Conservation (phyloP, 2,797 vertebrate species). For the Gobio occitaniae region DNA sequence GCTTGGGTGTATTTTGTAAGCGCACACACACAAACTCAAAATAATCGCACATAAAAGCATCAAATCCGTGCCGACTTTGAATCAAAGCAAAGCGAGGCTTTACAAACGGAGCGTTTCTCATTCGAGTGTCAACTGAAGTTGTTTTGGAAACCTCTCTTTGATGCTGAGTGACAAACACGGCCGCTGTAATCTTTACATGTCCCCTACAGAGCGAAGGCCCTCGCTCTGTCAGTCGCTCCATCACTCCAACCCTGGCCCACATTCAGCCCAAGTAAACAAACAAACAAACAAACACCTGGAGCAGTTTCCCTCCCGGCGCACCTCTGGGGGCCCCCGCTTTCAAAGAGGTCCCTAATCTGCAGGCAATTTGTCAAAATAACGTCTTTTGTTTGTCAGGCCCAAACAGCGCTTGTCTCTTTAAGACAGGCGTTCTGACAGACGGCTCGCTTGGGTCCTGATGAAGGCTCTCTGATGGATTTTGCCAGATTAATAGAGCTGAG, state of each 20-base stretch:
- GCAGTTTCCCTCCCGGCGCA: background rate
- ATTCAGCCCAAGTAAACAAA: conserved; percentile 44
- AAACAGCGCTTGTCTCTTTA: conserved; percentile 42
- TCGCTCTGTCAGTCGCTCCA: conserved; percentile 43
- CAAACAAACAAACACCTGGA: conserved; percentile 39
- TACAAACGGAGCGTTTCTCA: background rate
- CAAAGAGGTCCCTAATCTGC: conserved; percentile 39
- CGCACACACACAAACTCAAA: background rate
- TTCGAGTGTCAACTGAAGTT: background rate
- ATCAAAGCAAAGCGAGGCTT: background rate
- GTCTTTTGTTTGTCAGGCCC: conserved; percentile 38
- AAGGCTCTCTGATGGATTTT: conserved; percentile 37
- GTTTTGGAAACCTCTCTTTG: conserved; percentile 27
- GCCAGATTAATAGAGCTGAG: conserved; percentile 33
- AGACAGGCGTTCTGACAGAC: conserved; percentile 46
- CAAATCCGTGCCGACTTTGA: conserved; percentile 11
- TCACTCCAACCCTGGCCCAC: conserved; percentile 24
- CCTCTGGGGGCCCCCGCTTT: conserved; percentile 28
- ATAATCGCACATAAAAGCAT: background rate
- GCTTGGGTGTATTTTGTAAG: background rate
- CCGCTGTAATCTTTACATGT: conserved; percentile 15
- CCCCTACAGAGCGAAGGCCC: conserved; percentile 15
- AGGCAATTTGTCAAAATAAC: conserved; percentile 53
- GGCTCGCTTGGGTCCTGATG: conserved; percentile 39
- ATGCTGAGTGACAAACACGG: conserved; percentile 23